Base-by-base conservation (phyloP, 1,140 invertebrate species). In the Notospermus geniculatus region DNA sequence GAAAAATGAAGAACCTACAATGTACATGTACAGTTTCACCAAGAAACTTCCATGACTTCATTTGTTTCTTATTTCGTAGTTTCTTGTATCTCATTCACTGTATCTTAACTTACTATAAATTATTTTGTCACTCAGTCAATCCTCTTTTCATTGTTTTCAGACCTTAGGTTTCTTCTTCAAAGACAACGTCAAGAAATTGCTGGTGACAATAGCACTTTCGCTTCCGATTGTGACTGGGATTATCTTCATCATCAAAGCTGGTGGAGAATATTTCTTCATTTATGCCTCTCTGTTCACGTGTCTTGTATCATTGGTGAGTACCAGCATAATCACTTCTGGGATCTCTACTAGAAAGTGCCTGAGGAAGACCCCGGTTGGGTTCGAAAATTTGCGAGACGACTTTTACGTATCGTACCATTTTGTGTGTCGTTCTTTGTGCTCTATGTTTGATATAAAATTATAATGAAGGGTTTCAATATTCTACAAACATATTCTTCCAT, bases 281-380 rank as follows among this genome's bases (percentile, higher is more conserved):
- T 98, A 93, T 85, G 79, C 97, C 13, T 99, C 96, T 96, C 68
- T 90, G 0, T 97, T 98, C 75, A 86, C 89, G 4, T 88, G 93
- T 32, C 73, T 90, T 2, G 86, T 87, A 1, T 80, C 81, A 25
- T 66, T 87, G 66, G 81, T 86, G 70, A 74, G 79, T 74, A 54
- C n/a, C 29, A 29, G 41, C 30, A 27, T 17, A 57, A 13, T 28
- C 46, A 29, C 4, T 36, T 36, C 15, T 15, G n/a, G n/a, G n/a
- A n/a, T n/a, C n/a, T n/a, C n/a, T n/a, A n/a, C n/a, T n/a, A n/a
- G n/a, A n/a, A n/a, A n/a, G n/a, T n/a, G n/a, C n/a, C n/a, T n/a
- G n/a, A n/a, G n/a, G n/a, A n/a, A n/a, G n/a, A n/a, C n/a, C n/a
- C n/a, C n/a, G n/a, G n/a, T n/a, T n/a, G n/a, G n/a, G n/a, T n/a